These are phyloP conservation scores for Garra rufa DNA, from an alignment of 2,113 vertebrate species.

Conservation along the genomic window DNA sequence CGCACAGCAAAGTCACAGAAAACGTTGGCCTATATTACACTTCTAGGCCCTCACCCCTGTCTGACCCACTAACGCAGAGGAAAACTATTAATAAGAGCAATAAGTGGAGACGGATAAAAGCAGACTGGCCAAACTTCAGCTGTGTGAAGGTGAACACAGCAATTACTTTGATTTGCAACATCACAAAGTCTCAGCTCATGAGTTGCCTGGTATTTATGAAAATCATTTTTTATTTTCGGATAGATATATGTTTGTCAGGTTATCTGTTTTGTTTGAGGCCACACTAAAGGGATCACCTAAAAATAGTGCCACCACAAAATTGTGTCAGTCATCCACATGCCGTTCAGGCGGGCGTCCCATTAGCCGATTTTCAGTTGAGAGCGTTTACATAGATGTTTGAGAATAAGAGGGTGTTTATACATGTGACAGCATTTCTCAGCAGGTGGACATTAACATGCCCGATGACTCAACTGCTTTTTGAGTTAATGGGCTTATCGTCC, in stretches of 20 bases:
- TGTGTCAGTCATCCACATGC: not conserved
- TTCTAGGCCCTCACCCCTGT: slow-evolving; percentile 45
- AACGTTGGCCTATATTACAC: slow-evolving; percentile 55
- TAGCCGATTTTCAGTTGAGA: not conserved
- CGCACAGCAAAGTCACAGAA: slow-evolving; percentile 53
- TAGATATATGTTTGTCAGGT: not conserved
- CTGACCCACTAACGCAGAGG: slow-evolving; percentile 46
- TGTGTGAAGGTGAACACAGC: not conserved
- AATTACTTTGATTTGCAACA: not conserved
- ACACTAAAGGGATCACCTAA: slow-evolving; percentile 1
- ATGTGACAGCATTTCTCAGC: not conserved
- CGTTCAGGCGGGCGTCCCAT: not conserved
- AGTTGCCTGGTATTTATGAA: not conserved
- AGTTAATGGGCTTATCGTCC: slow-evolving; percentile 1
- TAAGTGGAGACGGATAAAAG: slow-evolving; percentile 13
- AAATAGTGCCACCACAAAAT: slow-evolving; percentile 4
- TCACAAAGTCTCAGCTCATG: not conserved
- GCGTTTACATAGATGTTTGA: not conserved
- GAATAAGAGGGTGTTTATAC: not conserved
- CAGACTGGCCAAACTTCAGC: not conserved
- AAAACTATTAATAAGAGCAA: slow-evolving; percentile 35
- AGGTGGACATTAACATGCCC: not conserved
- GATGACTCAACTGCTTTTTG: not conserved
- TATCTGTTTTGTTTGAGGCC: not conserved
- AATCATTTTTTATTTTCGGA: not conserved